phyloP scores from a whole-genome alignment of 2,113 vertebrate species.

The Rhinolophus sinicus region DNA sequence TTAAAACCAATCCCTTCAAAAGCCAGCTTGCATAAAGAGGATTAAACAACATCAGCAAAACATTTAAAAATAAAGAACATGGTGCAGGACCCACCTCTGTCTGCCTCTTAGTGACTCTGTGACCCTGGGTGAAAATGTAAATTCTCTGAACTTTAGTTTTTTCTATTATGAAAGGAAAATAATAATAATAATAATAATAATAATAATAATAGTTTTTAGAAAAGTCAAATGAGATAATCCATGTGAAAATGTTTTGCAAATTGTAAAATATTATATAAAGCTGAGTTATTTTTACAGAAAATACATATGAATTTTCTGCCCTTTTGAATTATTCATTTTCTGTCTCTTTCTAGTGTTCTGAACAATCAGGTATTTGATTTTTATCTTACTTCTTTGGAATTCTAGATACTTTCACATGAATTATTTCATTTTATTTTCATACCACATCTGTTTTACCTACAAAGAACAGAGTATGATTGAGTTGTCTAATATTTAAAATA shows the following conservation, averaged over 20 bases:
- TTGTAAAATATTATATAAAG: slow-evolving; percentile 57
- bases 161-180: not conserved
- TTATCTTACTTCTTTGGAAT: slow-evolving; percentile 57
- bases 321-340: slow-evolving; percentile 74
- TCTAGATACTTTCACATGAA: not conserved
- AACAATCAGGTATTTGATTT: slow-evolving; percentile 64
- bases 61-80: not conserved
- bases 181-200: not conserved
- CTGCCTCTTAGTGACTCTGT: not conserved
- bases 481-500: slow-evolving; percentile 53
- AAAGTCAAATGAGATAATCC: slow-evolving; percentile 35
- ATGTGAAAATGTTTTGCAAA: slow-evolving; percentile 56
- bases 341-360: slow-evolving; percentile 38
- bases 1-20: not conserved
- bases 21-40: not conserved
- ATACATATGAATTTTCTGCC: slow-evolving; percentile 64
- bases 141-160: not conserved
- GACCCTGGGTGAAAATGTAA: not conserved
- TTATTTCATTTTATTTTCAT: slow-evolving; percentile 50
- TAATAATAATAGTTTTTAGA: not conserved
- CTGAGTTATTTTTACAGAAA: slow-evolving; percentile 64
- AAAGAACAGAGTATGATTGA: not conserved
- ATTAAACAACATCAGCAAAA: not conserved
- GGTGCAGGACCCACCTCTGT: too few species aligned
- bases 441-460: not conserved